These are phyloP conservation scores for Drosophila santomea DNA, from an alignment of 1,140 invertebrate species.

Conservation along the genomic window DNA sequence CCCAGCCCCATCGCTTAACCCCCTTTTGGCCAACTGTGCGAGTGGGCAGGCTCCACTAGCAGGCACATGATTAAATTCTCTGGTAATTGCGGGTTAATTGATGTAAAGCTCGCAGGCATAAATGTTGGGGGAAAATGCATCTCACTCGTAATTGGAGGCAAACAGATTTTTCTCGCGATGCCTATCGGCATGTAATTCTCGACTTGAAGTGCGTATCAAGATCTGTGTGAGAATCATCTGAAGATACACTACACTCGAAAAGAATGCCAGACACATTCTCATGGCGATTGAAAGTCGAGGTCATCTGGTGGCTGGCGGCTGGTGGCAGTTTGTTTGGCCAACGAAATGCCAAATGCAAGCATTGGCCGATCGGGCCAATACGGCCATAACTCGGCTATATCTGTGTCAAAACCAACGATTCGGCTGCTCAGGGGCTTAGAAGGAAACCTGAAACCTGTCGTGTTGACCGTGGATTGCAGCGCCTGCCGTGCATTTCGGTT, in stretches of 20 bases:
- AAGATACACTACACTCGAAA: constrained; percentile 26
- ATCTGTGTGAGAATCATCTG: constrained; percentile 49
- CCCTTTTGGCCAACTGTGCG: constrained; percentile 18
- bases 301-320: constrained; percentile 51
- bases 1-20: constrained; percentile 44
- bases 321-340: constrained; percentile 35
- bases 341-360: constrained; percentile 73
- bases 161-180: constrained; percentile 39
- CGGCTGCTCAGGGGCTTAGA: constrained; percentile 49
- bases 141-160: constrained; percentile 38
- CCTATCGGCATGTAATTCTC: constrained; percentile 53
- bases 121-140: constrained; percentile 46
- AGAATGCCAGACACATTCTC: constrained; percentile 49
- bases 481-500: constrained; percentile 62
- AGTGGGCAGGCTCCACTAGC: background rate
- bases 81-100: constrained; percentile 70
- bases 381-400: constrained; percentile 41
- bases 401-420: constrained; percentile 71
- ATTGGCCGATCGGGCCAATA: constrained; percentile 60
- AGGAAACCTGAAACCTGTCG: constrained; percentile 77
- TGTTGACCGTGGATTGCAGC: constrained; percentile 44
- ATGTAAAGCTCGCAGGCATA: constrained; percentile 38
- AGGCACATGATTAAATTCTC: constrained; percentile 47
- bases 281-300: constrained; percentile 70
- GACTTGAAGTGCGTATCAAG: constrained; percentile 26